Conservation (phyloP, 1,140 invertebrate genomes). For the Aphaenogaster rudis region DNA sequence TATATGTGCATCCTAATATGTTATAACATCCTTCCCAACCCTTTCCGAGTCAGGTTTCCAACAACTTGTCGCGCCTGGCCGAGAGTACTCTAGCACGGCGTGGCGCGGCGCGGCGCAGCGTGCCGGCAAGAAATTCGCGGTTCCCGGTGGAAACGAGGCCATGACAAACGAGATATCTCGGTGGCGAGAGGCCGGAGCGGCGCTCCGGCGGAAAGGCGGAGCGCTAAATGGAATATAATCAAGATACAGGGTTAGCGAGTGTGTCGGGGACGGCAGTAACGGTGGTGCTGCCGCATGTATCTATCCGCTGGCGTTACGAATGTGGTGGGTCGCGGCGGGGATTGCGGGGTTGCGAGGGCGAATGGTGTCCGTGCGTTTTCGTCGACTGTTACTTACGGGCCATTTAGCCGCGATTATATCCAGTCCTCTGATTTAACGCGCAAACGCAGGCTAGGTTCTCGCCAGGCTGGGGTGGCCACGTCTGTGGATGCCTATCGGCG, state of each 20-base stretch:
- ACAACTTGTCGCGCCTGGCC: conserved; percentile 67
- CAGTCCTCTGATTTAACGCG: conserved; percentile 70
- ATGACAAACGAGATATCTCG: conserved; percentile 73
- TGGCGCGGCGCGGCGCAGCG: conserved; percentile 11
- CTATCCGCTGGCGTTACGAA: conserved; percentile 66
- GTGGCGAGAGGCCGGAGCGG: conserved; percentile 62
- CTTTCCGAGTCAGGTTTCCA: conserved; percentile 23
- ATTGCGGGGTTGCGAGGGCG: conserved; percentile 18
- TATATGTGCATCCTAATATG: background rate
- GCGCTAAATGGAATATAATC: conserved; percentile 79
- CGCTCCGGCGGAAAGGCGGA: conserved; percentile 52
- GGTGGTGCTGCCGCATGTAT: conserved; percentile 50
- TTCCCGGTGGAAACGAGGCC: conserved; percentile 66
- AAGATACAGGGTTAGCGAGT: conserved; percentile 73
- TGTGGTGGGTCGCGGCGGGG: conserved; percentile 33
- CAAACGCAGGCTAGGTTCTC: conserved; percentile 50
- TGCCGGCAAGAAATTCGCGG: conserved; percentile 69
- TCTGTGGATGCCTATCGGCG: conserved; percentile 22
- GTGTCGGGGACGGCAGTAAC: conserved; percentile 55
- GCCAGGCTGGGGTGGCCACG: conserved; percentile 24
- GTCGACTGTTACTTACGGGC: conserved; percentile 76
- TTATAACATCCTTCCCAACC: conserved; percentile 30
- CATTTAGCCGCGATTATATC: conserved; percentile 78
- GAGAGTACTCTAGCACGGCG: conserved; percentile 39
- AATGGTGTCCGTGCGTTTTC: conserved; percentile 71